Evolutionary conservation across 2,888 invertebrate genomes (phyloP), one percentile per base, ranked within the genome.

Genomic region (Drosophila anomelani): DNA sequence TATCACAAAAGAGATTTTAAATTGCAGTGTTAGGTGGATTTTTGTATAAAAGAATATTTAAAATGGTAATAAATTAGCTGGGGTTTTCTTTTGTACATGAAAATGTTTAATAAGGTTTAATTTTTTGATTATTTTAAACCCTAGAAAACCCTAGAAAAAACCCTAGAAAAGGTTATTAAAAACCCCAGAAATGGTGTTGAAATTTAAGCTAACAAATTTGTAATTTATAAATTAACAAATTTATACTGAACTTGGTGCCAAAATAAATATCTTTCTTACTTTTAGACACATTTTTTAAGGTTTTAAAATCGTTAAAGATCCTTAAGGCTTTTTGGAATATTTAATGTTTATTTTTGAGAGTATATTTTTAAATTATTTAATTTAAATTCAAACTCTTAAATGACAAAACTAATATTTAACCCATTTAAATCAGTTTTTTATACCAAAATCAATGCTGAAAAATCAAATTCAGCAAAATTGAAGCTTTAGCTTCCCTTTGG

Each of bases 271-370:
- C 2, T 29, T 29, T 1, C 4, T 7, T 15, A 15, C 0, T 39
- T 8, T n/a, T 8, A n/a, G 3, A n/a, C n/a, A 9, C 4, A n/a
- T 39, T 39, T 39, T 32, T 1, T 32, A 32, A 2, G 10, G 13
- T 6, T 23, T 23, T 20, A 8, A 23, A 12, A 12, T 2, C 0
- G 0, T 2, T 7, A 1, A 3, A 3, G 2, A 17, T 4, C 12
- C 12, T 6, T 17, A 6, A 20, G 17, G 10, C 4, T 4, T 4
- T 17, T 9, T 10, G 0, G 10, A 41, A 43, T 12, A 20, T 43
- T 20, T 12, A 5, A 6, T 12, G 4, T 41, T 0, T 5, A 43
- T 43, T 20, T 6, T 6, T 7, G 0, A 39, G 4, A 39, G 9
- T 41, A 12, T n/a, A 12, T 17, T 43, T 20, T 2, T 20, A 20